Base-by-base conservation (phyloP, 2,113 vertebrate species). In the Capra hircus region DNA sequence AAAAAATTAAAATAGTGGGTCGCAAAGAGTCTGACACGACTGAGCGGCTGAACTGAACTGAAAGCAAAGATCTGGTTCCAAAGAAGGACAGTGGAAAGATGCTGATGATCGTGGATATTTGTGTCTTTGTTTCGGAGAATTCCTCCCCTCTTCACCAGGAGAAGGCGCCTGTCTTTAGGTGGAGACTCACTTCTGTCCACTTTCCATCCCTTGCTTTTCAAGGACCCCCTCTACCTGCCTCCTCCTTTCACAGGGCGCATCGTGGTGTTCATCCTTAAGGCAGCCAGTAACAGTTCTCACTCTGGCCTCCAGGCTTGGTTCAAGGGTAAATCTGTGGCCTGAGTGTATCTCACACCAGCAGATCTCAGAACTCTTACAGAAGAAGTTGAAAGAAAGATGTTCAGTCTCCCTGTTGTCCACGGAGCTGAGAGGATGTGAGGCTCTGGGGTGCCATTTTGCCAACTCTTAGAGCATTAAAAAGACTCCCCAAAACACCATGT, bases 201-300 rank as follows among this genome's bases (percentile, higher is more conserved):
- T 36, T 78, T 40, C 36, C n/a, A 52, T 21, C 23, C 12, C 2
- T 5, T 15, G 48, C 27, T 33, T 67, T 28, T 14, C 12, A 1
- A 67, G 25, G 5, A n/a, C 6, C 16, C 13, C n/a, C 53, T 60
- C 21, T 12, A 7, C 78, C 48, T 45, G 9, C 48, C 45, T 33
- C 48, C 11, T n/a, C 48, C 80, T 1, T 82, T 52, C 48, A 13
- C 6, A 11, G 25, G 16, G 60, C 8, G 0, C 36, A 36, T 3
- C 1, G 0, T 15, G 21, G 53, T 17, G 5, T 86, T 23, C 6
- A 0, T 15, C 1, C 30, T 30, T 50, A 12, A 71, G 62, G 6
- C 30, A n/a, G 4, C 3, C 10, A 1, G 36, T 64, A n/a, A 13
- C 0, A 14, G 43, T 28, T 60, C 5, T 30, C 3, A 17, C 30